These are phyloP conservation scores for Tautogolabrus adspersus DNA, from an alignment of 2,113 vertebrate genomes.

Conservation along the genomic window DNA sequence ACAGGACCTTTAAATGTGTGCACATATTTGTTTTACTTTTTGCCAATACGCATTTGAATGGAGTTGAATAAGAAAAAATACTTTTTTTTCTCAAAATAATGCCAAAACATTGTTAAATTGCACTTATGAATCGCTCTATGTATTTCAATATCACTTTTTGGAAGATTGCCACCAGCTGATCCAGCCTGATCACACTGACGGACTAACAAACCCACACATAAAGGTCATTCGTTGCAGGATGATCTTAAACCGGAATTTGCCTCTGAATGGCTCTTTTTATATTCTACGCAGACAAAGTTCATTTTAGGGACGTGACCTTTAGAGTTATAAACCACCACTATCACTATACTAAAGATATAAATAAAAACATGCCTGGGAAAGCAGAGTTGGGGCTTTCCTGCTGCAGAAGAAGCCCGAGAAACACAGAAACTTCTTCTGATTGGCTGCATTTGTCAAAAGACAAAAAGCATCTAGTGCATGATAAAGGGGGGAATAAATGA, in stretches of 20 bases:
- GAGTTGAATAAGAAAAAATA: too few species aligned
- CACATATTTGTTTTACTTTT: too few species aligned
- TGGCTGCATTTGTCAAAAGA: constrained; percentile 21
- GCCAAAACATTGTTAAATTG: too few species aligned
- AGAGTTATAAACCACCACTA: constrained; percentile 45
- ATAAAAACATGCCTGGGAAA: constrained; percentile 54
- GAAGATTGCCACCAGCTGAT: constrained; percentile 20
- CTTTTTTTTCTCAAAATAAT: too few species aligned
- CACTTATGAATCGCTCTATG: too few species aligned
- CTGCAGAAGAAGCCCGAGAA: constrained; percentile 20
- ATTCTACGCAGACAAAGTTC: constrained; percentile 39
- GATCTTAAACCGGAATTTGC: constrained; percentile 17
- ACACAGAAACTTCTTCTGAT: constrained; percentile 30
- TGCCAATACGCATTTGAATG: too few species aligned
- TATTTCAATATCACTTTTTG: neutral
- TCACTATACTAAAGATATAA: constrained; percentile 33
- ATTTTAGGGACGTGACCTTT: constrained; percentile 69
- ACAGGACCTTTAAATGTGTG: too few species aligned
- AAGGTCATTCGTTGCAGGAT: constrained; percentile 17
- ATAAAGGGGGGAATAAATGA: constrained; percentile 53
- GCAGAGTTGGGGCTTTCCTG: constrained; percentile 69
- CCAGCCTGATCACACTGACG: constrained; percentile 12
- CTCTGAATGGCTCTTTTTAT: constrained; percentile 50
- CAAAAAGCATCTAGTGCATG: constrained; percentile 36
- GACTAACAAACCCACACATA: neutral